Evolutionary conservation across 2,797 vertebrate genomes (phyloP).

Genomic region (Carapus acus): DNA sequence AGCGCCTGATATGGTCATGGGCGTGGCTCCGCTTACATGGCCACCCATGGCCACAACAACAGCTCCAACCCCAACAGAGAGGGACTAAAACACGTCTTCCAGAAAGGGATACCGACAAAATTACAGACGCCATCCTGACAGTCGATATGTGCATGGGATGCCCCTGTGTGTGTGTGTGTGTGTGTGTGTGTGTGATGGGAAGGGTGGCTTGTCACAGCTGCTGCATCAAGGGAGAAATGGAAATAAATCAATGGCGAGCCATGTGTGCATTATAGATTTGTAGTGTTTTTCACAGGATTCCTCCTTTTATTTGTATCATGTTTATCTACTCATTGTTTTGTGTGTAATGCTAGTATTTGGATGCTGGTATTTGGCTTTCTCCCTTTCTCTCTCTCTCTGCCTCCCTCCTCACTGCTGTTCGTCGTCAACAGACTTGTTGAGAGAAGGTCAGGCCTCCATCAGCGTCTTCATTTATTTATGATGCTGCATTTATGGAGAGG

Average conservation of each 20-base stretch:
- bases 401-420: conserved; percentile 26
- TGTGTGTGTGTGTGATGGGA: conserved; percentile 1
- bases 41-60: no score
- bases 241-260: conserved; percentile 45
- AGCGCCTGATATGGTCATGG: no score
- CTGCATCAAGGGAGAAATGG: conserved; percentile 52
- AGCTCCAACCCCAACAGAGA: no score
- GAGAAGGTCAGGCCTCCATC: conserved; percentile 48
- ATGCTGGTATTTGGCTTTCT: neutral
- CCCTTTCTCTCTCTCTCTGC: conserved; percentile 15
- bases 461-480: conserved; percentile 57
- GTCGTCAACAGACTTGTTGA: conserved; percentile 44
- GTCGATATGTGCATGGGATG: conserved; percentile 52
- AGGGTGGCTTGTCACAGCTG: conserved; percentile 43
- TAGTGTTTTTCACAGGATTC: conserved; percentile 1
- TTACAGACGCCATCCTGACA: conserved; percentile 21
- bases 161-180: conserved; percentile 1
- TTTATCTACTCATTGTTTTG: no score
- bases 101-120: no score
- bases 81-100: no score
- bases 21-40: no score
- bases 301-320: neutral
- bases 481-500: conserved; percentile 24
- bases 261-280: conserved; percentile 16
- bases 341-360: no score